Evolutionary conservation across 2,113 vertebrate species (phyloP).

Genomic region (Urocitellus parryii): DNA sequence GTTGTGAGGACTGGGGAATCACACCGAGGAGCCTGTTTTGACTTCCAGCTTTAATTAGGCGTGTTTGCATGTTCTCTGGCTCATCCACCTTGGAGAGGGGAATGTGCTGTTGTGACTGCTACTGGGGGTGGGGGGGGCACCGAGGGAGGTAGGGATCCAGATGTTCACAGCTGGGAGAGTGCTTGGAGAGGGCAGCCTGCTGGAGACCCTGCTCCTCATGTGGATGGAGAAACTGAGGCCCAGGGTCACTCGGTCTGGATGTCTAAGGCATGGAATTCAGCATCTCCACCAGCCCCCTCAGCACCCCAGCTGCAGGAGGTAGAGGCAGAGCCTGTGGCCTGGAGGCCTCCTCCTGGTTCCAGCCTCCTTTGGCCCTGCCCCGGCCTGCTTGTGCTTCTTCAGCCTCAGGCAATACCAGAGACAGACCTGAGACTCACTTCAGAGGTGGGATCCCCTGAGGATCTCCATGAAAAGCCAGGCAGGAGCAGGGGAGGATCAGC

Average conservation of each 20-base stretch:
- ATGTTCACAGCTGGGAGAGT: slow-evolving; percentile 41
- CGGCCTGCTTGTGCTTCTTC: background rate
- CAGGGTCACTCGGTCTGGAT: too few species aligned
- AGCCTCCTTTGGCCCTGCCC: background rate
- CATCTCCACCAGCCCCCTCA: too few species aligned
- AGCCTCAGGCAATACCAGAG: background rate
- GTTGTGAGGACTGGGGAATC: slow-evolving; percentile 64
- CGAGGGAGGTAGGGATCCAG: background rate
- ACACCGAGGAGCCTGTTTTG: slow-evolving; percentile 70
- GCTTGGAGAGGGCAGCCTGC: background rate
- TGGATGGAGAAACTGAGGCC: background rate
- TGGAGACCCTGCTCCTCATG: background rate
- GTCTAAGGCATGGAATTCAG: rapidly evolving
- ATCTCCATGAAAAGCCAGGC: background rate
- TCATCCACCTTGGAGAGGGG: slow-evolving; percentile 50
- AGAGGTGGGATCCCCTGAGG: background rate
- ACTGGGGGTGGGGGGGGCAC: background rate
- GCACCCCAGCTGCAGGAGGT: background rate
- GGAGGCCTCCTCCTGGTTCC: too few species aligned
- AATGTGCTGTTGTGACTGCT: slow-evolving; percentile 28
- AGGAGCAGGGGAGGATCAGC: too few species aligned
- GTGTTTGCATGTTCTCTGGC: slow-evolving; percentile 52
- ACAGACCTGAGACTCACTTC: background rate
- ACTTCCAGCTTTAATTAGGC: slow-evolving; percentile 77
- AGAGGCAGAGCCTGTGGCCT: rapidly evolving